Percentiles rank a stretch among this genome's conserved stretches.
Conservation (phyloP, 1,140 invertebrate species). For the Zaprionus inermis region DNA sequence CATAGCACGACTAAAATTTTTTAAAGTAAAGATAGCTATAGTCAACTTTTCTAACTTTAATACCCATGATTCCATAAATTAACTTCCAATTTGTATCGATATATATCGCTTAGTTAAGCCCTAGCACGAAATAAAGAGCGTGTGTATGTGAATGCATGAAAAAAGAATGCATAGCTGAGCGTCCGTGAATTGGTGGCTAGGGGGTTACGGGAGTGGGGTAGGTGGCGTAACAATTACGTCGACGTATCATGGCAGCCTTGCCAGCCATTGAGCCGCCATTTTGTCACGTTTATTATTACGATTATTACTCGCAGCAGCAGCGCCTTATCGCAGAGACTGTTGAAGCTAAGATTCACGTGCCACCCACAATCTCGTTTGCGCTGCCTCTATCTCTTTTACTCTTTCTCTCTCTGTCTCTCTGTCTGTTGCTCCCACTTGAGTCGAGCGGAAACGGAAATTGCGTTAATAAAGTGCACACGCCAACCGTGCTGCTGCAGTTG, state of each 20-base stretch:
- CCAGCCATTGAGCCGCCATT: conserved; percentile 48
- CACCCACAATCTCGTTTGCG: neutral
- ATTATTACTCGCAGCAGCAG: conserved; percentile 49
- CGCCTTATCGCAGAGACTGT: conserved; percentile 35
- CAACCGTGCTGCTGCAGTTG: conserved; percentile 10
- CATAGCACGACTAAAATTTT: too few species aligned
- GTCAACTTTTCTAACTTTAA: neutral
- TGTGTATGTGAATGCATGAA: neutral
- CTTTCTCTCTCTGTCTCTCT: neutral
- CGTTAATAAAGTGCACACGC: conserved; percentile 55
- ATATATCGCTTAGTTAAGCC: neutral
- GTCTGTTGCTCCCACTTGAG: neutral
- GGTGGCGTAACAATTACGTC: conserved; percentile 45
- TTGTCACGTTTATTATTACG: conserved; percentile 58
- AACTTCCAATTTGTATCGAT: neutral
- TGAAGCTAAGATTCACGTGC: conserved; percentile 11
- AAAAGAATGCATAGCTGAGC: conserved; percentile 2
- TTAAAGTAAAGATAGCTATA: too few species aligned
- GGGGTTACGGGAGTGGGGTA: neutral
- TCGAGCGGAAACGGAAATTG: conserved; percentile 59
- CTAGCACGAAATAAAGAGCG: neutral
- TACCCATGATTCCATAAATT: neutral
- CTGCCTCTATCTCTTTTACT: neutral
- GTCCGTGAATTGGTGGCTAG: neutral
- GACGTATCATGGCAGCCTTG: conserved; percentile 19